phyloP scores from a whole-genome alignment of 2,113 vertebrate genomes.

The Meleagris gallopavo region DNA sequence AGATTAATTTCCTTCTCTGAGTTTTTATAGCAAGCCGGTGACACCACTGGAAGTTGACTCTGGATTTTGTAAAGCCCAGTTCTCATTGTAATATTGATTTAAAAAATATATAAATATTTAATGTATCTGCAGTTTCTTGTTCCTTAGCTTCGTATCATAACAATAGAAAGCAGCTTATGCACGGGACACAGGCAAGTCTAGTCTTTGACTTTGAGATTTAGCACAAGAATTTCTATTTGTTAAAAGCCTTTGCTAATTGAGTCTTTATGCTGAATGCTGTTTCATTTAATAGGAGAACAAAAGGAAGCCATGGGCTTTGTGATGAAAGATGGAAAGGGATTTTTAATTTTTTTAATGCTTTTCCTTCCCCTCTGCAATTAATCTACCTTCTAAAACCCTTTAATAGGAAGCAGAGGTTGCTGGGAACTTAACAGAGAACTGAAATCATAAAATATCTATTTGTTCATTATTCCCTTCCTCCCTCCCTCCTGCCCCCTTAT shows the following conservation, averaged over 20 bases:
- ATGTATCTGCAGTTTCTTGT: not conserved
- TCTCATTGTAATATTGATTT: not conserved
- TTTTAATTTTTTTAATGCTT: not conserved
- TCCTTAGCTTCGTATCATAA: not conserved
- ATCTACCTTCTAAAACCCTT: not conserved
- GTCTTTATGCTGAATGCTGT: not conserved
- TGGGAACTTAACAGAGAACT: not conserved
- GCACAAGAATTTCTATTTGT: not conserved
- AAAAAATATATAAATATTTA: not conserved
- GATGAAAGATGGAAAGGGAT: not conserved
- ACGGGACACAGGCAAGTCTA: not conserved
- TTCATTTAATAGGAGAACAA: not conserved
- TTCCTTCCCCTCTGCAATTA: not conserved
- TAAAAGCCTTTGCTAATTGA: not conserved
- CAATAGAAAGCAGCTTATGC: not conserved
- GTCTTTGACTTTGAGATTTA: not conserved
- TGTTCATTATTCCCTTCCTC: not conserved
- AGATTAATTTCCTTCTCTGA: not conserved
- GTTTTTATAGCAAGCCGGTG: not conserved
- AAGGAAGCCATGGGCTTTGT: not conserved
- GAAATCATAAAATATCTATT: not conserved
- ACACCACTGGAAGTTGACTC: not conserved
- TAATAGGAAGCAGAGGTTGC: not conserved
- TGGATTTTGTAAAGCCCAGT: not conserved
- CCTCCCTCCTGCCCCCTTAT: not conserved